Base-by-base conservation (phyloP, 2,797 vertebrate genomes). In the Helarctos malayanus region DNA sequence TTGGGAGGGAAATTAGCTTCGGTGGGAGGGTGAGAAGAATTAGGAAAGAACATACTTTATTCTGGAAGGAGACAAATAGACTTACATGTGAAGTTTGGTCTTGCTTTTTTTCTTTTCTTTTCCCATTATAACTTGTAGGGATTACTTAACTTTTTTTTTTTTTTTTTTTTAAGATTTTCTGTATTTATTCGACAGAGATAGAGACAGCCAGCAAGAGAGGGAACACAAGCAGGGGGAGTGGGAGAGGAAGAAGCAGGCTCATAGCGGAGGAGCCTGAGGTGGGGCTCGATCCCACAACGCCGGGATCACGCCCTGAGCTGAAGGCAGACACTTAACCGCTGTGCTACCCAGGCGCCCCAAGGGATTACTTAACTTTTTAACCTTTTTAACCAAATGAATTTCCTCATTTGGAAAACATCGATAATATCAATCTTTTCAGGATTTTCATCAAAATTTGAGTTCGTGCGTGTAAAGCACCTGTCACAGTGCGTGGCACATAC, bases 341-440 rank as follows among this genome's bases (percentile, higher is more conserved):
- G 38, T 38, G 38, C 38, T 4, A 38, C 38, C 38, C 38, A 38
- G 38, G 38, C 38, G 38, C 38, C 38, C 38, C 38, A 38, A 38
- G 38, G 38, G 38, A 38, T 38, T 38, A 38, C 38, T 38, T 78
- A 87, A 73, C 57, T 45, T 76, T 25, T 86, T 75, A 75, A 25
- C 47, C 38, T 38, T 38, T 38, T 38, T 38, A 38, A 38, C 38
- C 38, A 38, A 38, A 38, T 38, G 38, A 79, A 76, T 97, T 95
- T 94, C n/a, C 61, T 85, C 65, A 21, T 96, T 92, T 95, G 80
- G 16, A 90, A 96, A 97, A 54, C 35, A 65, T 61, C 47, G 65
- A 38, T 75, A 83, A 65, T 80, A 54, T 27, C 47, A 25, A 1
- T 81, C 35, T 90, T 95, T 49, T 69, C 5, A 80, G 71, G 52